These are phyloP conservation scores for Helobdella robusta DNA, from an alignment of 2,888 invertebrate genomes.

Conservation along the genomic window DNA sequence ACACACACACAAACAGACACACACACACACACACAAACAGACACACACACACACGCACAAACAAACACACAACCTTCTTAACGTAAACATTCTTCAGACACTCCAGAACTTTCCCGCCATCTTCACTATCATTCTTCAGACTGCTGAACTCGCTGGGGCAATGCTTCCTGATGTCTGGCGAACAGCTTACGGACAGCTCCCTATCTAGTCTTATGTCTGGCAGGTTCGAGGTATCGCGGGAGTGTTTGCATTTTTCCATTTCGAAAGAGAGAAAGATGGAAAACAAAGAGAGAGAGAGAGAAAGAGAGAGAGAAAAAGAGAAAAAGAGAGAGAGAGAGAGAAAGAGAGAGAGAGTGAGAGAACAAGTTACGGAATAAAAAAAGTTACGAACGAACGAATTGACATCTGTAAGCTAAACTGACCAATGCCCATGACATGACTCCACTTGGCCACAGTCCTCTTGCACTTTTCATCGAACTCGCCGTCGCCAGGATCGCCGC, in stretches of 20 bases:
- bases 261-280: background rate
- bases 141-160: constrained; percentile 48
- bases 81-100: constrained; percentile 56
- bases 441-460: constrained; percentile 57
- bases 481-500: too few relatives aligned
- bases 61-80: constrained; percentile 56
- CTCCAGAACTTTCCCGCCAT: constrained; percentile 26
- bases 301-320: background rate
- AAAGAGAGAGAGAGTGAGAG: background rate
- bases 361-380: background rate
- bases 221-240: too few relatives aligned
- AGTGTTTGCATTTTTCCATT: background rate
- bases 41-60: too few relatives aligned
- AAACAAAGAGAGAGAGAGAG: background rate
- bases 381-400: background rate
- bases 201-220: constrained; percentile 77
- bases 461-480: constrained; percentile 75
- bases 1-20: too few relatives aligned
- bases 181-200: constrained; percentile 69
- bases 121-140: constrained; percentile 2
- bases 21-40: too few relatives aligned
- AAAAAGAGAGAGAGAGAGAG: background rate
- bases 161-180: constrained; percentile 67
- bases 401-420: too few relatives aligned
- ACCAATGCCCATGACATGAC: too few relatives aligned